Base-by-base conservation (phyloP, 2,797 vertebrate species). In the Helostoma temminkii region DNA sequence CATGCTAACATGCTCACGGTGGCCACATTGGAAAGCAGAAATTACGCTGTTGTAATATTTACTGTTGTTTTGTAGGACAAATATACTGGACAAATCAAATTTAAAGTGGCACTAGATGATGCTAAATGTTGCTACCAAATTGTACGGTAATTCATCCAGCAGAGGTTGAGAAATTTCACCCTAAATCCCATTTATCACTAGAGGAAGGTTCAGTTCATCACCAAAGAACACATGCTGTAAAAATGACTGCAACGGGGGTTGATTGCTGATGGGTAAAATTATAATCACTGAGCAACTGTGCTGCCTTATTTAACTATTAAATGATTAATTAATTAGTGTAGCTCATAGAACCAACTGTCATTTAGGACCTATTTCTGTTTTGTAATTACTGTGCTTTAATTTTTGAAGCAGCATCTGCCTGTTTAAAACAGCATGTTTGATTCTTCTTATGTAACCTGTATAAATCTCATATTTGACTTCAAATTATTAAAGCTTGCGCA, bases 251-350 rank as follows among this genome's bases (percentile, higher is more conserved):
- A 9, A 37, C 2, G 5, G 16, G 6, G 24, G 8, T 18, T 25
- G 1, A 30, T 24, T 1, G 4, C 25, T 56, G 36, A 9, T n/a
- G 6, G 26, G 16, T 14, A 48, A 43, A 30, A 18, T 12, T 0
- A 14, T 26, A 71, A 63, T 26, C 16, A n/a, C 41, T 6, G 24
- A 70, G 61, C 9, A 58, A 25, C 43, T 50, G n/a, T 21, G 30
- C 54, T 48, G 36, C 34, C 26, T 76, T 74, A 82, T 74, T 80
- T 52, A 78, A 68, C 47, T 45, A 55, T 56, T 70, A 19, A 62
- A 76, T 24, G 47, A 69, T 62, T 53, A 39, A 76, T 76, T 85
- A 66, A 74, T 72, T 36, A 53, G 42, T 14, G 32, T 9, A 26
- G 46, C 32, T 71, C 34, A 70, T 66, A 30, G 52, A 67, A 41